Evolutionary conservation across 2,888 invertebrate species (phyloP), one percentile per base, ranked within the genome.

Genomic region (Argynnis bischoffii): DNA sequence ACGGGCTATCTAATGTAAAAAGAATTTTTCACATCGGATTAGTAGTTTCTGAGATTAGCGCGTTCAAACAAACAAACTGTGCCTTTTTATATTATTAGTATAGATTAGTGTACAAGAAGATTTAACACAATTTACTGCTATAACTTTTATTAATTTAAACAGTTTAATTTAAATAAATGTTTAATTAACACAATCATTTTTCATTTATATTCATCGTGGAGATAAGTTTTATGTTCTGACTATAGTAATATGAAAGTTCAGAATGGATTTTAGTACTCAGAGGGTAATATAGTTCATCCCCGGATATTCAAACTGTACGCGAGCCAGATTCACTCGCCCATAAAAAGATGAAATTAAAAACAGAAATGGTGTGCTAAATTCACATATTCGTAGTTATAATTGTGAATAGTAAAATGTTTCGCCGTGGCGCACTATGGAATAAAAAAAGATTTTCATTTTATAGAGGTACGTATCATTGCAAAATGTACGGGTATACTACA

Each of bases 281-380:
- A 55, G 55, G 55, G 55, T 55, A 55, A 64, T 64, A 55, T 64
- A 64, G 63, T 64, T 64, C 63, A 55, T 55, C 55, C 47, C 55
- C 47, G 63, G 55, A 64, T 64, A 64, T 64, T 55, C 55, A 55
- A 64, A 64, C 54, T 64, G 48, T 55, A 64, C 15, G 63, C 47
- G 55, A 64, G 55, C 63, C 63, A 64, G 63, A 64, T 31, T 48
- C 63, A 48, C 48, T 47, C 63, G 55, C 26, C 55, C 63, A 48
- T 55, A 64, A 55, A 64, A 64, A 55, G 55, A 64, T 64, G 47
- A 64, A 64, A 55, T 64, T 64, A 55, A 64, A 64, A 64, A 64
- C 48, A 61, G 54, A 55, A 64, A 55, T 64, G 55, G 47, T 55
- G 63, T 63, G 47, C 46, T 47, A 47, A 47, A 55, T 63, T 64